A percentile compares a stretch with the other conserved stretches of the same genome.
Conservation (phyloP, 2,113 vertebrate genomes). For the Ochotona princeps region DNA sequence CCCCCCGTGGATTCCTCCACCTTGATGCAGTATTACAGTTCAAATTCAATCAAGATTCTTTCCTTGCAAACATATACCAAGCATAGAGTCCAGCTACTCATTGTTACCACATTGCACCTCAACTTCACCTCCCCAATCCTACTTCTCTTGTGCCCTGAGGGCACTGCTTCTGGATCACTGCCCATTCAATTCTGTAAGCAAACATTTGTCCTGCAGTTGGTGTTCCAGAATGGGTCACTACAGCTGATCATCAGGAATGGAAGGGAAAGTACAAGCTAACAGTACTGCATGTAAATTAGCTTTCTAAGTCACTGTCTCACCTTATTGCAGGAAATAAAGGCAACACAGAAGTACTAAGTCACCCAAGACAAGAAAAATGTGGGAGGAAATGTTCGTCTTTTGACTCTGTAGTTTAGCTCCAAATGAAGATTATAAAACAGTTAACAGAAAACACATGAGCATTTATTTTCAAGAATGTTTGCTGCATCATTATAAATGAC, state of each 20-base stretch:
- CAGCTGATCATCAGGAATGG: background rate
- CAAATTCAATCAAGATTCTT: no score
- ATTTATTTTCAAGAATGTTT: background rate
- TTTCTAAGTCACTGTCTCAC: background rate
- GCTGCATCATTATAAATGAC: background rate
- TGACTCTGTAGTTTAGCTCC: background rate
- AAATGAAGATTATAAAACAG: background rate
- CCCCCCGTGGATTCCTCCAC: no score
- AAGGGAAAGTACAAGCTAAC: background rate
- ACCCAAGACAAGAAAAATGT: background rate
- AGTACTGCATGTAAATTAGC: background rate
- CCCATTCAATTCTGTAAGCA: background rate
- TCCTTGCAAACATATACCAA: no score
- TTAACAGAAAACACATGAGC: constrained; percentile 7
- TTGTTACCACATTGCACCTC: background rate
- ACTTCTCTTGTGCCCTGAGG: background rate
- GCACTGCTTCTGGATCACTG: background rate
- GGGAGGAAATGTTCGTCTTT: background rate
- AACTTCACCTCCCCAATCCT: background rate
- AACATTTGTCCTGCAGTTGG: background rate
- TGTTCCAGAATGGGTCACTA: background rate
- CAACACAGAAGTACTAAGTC: background rate
- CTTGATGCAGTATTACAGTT: no score
- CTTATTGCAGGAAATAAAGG: background rate
- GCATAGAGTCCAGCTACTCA: no score